phyloP scores from a whole-genome alignment of 1,140 invertebrate species.

The Phthorimaea operculella region DNA sequence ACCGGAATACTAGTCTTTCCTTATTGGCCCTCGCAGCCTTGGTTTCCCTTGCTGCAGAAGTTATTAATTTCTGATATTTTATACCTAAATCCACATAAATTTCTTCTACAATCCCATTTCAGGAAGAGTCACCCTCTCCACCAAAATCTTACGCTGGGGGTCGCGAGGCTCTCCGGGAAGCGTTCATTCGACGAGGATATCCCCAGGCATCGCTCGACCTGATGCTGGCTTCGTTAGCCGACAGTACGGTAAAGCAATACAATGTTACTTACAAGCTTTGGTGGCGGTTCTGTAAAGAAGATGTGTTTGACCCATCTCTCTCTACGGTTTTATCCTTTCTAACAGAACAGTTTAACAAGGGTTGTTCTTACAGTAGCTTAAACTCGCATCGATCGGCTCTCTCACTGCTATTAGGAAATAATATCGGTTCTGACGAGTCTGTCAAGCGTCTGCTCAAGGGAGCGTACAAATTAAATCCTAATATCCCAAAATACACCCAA shows the following conservation, averaged over 20 bases:
- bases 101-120: slow-evolving; percentile 2
- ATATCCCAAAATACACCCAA: too few species aligned
- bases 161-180: neutral
- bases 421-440: too few species aligned
- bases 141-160: neutral
- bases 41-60: slow-evolving; percentile 19
- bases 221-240: slow-evolving; percentile 1
- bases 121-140: neutral
- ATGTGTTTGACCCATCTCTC: too few species aligned
- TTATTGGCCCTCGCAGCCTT: slow-evolving; percentile 19
- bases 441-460: too few species aligned
- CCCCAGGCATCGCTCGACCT: neutral
- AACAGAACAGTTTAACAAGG: too few species aligned
- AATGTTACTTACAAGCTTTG: neutral
- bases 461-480: too few species aligned
- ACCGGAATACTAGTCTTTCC: slow-evolving; percentile 5
- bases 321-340: too few species aligned
- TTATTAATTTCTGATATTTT: slow-evolving; percentile 3
- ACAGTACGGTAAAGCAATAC: slow-evolving; percentile 4
- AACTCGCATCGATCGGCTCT: too few species aligned
- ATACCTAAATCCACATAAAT: slow-evolving; percentile 4
- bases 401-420: too few species aligned
- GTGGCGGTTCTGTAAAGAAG: slow-evolving; percentile 1
- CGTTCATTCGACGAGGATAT: neutral
- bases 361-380: too few species aligned